Evolutionary conservation across 1,140 invertebrate genomes (phyloP).

Genomic region (Cydia pomonella): DNA sequence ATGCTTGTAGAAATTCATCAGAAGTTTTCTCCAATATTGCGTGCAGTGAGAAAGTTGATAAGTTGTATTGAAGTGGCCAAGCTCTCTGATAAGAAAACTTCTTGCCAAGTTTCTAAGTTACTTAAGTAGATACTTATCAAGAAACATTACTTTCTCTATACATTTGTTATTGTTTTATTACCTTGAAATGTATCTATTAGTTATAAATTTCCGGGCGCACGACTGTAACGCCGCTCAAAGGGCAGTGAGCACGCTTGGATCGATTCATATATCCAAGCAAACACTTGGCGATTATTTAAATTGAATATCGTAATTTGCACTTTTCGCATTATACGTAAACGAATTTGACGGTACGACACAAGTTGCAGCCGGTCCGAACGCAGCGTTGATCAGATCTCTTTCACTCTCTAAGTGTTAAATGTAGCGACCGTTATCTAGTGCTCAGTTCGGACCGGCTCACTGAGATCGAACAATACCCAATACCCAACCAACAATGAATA

Average conservation of each 20-base stretch:
- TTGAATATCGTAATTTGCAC: too few species aligned
- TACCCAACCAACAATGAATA: neutral
- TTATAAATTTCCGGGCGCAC: too few species aligned
- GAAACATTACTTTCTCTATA: conserved; percentile 8
- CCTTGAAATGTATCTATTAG: neutral
- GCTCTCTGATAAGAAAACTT: conserved; percentile 9
- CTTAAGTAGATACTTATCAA: conserved; percentile 6
- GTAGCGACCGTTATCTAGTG: conserved; percentile 15
- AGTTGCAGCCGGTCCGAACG: conserved; percentile 5
- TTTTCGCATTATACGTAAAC: too few species aligned
- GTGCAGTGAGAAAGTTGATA: neutral
- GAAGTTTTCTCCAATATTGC: conserved; percentile 5
- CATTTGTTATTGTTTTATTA: neutral
- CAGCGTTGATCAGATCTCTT: conserved; percentile 24
- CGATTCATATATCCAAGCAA: too few species aligned
- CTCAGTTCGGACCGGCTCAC: conserved; percentile 11
- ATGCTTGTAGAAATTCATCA: neutral
- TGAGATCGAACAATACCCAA: conserved; percentile 20
- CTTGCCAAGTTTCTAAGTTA: neutral
- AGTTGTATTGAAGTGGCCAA: conserved; percentile 6
- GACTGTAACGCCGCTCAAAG: too few species aligned
- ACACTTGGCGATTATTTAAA: too few species aligned
- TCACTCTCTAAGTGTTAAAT: conserved; percentile 30
- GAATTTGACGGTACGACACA: conserved; percentile 4
- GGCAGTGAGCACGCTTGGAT: too few species aligned